phyloP scores from a whole-genome alignment of 1,140 invertebrate species.

The Notospermus geniculatus region DNA sequence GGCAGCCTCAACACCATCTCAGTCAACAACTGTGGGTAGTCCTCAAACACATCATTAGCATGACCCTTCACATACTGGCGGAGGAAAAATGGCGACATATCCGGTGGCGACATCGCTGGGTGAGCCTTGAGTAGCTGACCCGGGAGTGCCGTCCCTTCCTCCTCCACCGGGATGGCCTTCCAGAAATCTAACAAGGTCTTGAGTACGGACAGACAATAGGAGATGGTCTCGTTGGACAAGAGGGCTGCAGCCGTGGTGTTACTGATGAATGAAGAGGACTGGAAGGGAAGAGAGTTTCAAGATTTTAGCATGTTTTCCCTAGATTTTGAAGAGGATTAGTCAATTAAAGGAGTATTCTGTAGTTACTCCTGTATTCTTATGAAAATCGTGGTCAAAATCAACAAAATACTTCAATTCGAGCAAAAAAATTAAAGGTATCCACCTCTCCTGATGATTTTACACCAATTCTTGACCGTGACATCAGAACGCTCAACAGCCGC shows the following conservation, averaged over 20 bases:
- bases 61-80: constrained; percentile 82
- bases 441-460: constrained; percentile 61
- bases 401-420: not conserved
- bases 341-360: no score
- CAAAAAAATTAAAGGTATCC: constrained; percentile 50
- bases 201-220: constrained; percentile 78
- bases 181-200: constrained; percentile 80
- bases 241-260: constrained; percentile 75
- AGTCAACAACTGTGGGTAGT: constrained; percentile 87
- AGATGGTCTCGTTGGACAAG: constrained; percentile 74
- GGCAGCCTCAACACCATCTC: constrained; percentile 92
- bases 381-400: no score
- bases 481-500: constrained; percentile 66
- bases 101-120: constrained; percentile 72
- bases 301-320: no score
- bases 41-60: constrained; percentile 87
- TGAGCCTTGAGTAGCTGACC: constrained; percentile 75
- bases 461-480: constrained; percentile 72
- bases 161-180: constrained; percentile 63
- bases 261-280: constrained; percentile 64
- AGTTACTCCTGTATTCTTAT: no score
- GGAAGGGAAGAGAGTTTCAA: constrained; percentile 23
- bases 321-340: no score
- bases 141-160: constrained; percentile 45
- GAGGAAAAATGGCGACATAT: constrained; percentile 92